phyloP scores from a whole-genome alignment of 2,888 invertebrate genomes.

The Slavum lentiscoides region DNA sequence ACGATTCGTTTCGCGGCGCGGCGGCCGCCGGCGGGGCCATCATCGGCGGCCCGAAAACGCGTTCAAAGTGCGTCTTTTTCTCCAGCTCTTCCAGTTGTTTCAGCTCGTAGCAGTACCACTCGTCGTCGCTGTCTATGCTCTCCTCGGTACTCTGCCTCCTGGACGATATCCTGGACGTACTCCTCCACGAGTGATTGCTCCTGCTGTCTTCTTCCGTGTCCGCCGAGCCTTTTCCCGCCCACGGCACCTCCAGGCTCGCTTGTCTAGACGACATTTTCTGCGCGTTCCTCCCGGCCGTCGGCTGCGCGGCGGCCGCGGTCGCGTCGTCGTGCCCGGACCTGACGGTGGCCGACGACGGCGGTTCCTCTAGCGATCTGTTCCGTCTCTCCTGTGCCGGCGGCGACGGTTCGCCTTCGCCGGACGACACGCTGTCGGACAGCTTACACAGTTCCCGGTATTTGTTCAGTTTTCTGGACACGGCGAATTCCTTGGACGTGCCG shows the following conservation, averaged over 20 bases:
- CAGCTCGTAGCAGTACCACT: conserved; percentile 89
- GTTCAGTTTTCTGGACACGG: conserved; percentile 78
- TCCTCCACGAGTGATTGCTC: conserved; percentile 85
- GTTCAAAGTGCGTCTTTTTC: conserved; percentile 70
- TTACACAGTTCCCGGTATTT: conserved; percentile 68
- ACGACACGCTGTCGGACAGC: conserved; percentile 60
- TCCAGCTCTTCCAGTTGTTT: conserved; percentile 85
- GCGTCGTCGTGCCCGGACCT: conserved; percentile 30
- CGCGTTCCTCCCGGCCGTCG: background rate
- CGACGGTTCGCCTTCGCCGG: conserved; percentile 63
- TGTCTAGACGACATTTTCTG: conserved; percentile 60
- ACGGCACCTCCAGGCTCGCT: conserved; percentile 80
- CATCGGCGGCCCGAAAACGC: conserved; percentile 34
- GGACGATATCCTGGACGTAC: conserved; percentile 82
- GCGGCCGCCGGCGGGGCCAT: background rate
- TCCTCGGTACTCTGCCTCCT: conserved; percentile 89
- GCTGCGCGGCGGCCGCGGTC: conserved; percentile 25
- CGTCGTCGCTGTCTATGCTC: conserved; percentile 90
- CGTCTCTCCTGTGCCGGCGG: conserved; percentile 69
- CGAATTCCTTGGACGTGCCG: conserved; percentile 79
- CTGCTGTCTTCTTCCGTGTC: conserved; percentile 75
- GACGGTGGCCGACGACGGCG: conserved; percentile 16
- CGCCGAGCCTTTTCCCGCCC: conserved; percentile 64
- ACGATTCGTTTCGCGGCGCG: conserved; percentile 9
- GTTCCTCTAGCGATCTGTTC: conserved; percentile 51